These are phyloP conservation scores for Poecilia wingei DNA, from an alignment of 2,797 vertebrate species.

Conservation along the genomic window DNA sequence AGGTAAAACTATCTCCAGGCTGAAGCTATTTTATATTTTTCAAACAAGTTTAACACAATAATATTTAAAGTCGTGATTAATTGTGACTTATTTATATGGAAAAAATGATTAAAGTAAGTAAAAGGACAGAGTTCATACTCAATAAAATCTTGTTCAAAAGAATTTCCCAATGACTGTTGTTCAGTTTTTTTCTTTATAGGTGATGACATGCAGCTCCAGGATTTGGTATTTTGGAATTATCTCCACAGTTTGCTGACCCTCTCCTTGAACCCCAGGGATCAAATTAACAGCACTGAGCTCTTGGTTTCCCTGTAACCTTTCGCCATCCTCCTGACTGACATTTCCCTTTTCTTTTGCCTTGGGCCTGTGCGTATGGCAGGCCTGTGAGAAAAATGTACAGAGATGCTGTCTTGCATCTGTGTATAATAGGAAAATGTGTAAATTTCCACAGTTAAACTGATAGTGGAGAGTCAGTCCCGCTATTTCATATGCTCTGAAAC, in stretches of 20 bases:
- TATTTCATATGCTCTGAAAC: conserved; percentile 52
- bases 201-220: conserved; percentile 37
- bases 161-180: conserved; percentile 23
- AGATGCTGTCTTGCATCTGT: conserved; percentile 58
- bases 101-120: not conserved
- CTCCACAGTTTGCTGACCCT: conserved; percentile 53
- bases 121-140: not conserved
- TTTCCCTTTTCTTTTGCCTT: conserved; percentile 78
- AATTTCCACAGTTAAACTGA: conserved; percentile 29
- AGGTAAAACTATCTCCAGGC: not conserved
- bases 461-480: conserved; percentile 42
- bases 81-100: not conserved
- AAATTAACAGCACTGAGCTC: conserved; percentile 80
- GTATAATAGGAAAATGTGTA: conserved; percentile 46
- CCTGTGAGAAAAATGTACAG: conserved; percentile 59
- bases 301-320: conserved; percentile 77
- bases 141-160: not conserved
- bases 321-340: conserved; percentile 75
- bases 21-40: not conserved
- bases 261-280: conserved; percentile 71
- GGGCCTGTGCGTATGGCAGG: conserved; percentile 65
- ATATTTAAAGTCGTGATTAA: not conserved
- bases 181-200: conserved; percentile 27
- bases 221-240: conserved; percentile 65
- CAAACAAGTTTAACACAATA: not conserved